Conservation (phyloP, 2,113 vertebrate genomes). For the Mastomys coucha region DNA sequence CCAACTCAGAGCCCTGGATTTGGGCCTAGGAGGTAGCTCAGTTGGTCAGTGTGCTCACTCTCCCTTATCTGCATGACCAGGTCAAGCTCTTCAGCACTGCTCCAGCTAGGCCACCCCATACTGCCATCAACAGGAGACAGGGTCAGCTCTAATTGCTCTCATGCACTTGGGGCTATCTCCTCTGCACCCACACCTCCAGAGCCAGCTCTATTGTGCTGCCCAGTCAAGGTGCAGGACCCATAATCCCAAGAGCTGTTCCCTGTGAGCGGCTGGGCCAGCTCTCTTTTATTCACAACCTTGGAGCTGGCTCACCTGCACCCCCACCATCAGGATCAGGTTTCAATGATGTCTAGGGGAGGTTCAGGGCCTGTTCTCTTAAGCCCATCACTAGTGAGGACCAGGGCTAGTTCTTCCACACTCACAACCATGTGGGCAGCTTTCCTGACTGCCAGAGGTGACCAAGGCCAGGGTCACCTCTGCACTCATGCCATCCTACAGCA, state of each 20-base stretch:
- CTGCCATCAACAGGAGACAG: background rate
- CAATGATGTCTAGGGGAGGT: background rate
- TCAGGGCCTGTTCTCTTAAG: background rate
- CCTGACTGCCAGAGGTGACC: too few relatives aligned
- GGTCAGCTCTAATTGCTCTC: background rate
- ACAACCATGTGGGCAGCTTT: background rate
- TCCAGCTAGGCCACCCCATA: background rate
- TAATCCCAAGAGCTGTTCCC: background rate
- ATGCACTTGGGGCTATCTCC: background rate
- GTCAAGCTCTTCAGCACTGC: background rate
- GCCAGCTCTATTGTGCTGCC: background rate
- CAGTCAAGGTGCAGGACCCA: background rate
- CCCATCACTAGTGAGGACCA: background rate
- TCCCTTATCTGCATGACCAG: background rate
- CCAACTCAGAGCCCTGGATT: background rate
- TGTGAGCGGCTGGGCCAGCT: background rate
- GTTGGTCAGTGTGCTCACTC: background rate
- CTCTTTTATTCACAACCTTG: too few relatives aligned
- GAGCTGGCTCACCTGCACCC: background rate
- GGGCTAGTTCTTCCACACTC: background rate
- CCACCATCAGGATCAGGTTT: background rate
- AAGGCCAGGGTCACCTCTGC: background rate
- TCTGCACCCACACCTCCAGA: background rate
- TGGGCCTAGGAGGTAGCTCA: background rate
- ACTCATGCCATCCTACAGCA: background rate